Percentiles rank a stretch among this genome's conserved stretches.
Evolutionary conservation across 1,140 invertebrate species (phyloP).

Genomic region (Heliconius melpomene): DNA sequence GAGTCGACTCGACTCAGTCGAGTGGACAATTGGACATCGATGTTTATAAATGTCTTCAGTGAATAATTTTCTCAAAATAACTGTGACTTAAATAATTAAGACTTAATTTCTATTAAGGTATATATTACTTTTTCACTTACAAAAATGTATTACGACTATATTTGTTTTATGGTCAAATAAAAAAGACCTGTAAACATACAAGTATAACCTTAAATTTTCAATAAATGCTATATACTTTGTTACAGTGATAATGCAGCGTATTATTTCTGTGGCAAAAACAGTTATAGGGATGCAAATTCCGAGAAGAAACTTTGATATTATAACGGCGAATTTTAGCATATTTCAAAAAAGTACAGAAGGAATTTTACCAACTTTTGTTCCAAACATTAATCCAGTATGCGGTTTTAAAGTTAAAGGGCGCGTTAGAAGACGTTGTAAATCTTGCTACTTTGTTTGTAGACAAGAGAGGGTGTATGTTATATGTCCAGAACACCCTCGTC

Average conservation of each 20-base stretch:
- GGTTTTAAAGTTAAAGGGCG: slow-evolving; percentile 70
- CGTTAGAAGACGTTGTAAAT: slow-evolving; percentile 84
- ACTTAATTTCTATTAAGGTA: too few relatives aligned
- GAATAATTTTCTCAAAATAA: too few relatives aligned
- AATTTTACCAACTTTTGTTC: slow-evolving; percentile 50
- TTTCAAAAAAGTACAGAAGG: slow-evolving; percentile 51
- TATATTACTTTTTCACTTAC: too few relatives aligned
- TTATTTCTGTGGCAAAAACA: slow-evolving; percentile 52
- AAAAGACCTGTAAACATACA: neutral
- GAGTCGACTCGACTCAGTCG: too few relatives aligned
- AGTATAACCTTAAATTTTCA: slow-evolving; percentile 1
- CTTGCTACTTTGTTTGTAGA: slow-evolving; percentile 87
- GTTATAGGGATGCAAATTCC: slow-evolving; percentile 34
- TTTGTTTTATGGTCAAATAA: neutral
- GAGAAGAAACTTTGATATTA: slow-evolving; percentile 12
- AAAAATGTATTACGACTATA: too few relatives aligned
- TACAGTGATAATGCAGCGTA: slow-evolving; percentile 54
- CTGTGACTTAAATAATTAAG: too few relatives aligned
- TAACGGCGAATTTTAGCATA: slow-evolving; percentile 49
- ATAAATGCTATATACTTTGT: neutral
- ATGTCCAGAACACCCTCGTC: slow-evolving; percentile 87
- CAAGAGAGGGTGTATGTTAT: slow-evolving; percentile 87
- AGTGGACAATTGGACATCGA: too few relatives aligned
- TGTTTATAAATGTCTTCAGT: too few relatives aligned
- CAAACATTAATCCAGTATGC: slow-evolving; percentile 55